A percentile compares a stretch with the other conserved stretches of the same genome.
phyloP scores from a whole-genome alignment of 2,888 invertebrate species.

The Molanna angustata region DNA sequence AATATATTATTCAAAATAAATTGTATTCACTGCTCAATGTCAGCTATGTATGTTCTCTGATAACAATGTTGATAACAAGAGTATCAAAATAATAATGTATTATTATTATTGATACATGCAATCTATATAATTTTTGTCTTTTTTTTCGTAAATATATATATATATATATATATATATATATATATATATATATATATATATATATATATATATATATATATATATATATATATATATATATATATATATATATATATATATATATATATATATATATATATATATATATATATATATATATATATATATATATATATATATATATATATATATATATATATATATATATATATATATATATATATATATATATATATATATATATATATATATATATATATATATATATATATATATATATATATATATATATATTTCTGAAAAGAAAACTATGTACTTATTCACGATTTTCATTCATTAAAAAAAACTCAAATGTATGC shows the following conservation, averaged over 20 bases:
- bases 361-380: slow-evolving; percentile 4
- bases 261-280: slow-evolving; percentile 1
- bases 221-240: not conserved
- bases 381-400: not conserved
- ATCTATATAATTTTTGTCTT: no score
- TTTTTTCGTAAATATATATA: no score
- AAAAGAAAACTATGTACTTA: not conserved
- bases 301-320: slow-evolving; percentile 6
- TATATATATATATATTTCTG: not conserved
- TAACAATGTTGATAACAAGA: no score
- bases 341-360: slow-evolving; percentile 7
- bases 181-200: not conserved
- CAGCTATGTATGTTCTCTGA: no score
- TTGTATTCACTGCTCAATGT: no score
- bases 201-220: not conserved
- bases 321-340: slow-evolving; percentile 7
- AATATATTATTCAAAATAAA: no score
- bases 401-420: not conserved
- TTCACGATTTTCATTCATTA: no score
- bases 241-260: not conserved
- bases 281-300: slow-evolving; percentile 2
- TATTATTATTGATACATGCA: no score
- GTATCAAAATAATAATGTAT: no score
- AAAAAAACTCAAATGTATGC: no score
- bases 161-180: no score